Base-by-base conservation (phyloP, 1,140 invertebrate species). In the Ptiloglossa arizonensis region DNA sequence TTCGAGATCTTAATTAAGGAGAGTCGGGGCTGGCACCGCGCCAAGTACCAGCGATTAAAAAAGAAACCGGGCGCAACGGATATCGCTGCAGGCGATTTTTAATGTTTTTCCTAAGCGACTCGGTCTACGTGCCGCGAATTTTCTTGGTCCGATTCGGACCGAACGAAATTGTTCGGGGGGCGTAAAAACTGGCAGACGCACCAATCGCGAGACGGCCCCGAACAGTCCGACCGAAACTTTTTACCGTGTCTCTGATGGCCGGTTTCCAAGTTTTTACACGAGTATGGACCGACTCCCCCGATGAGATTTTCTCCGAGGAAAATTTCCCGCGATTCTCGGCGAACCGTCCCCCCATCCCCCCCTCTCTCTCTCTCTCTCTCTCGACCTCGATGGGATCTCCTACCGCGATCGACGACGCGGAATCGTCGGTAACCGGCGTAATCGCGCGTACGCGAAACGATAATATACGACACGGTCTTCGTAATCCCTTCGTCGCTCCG, bases 101-200 rank as follows among this genome's bases (percentile, higher is more conserved):
- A 68, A 76, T 76, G 73, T 76, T 69, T 76, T 69, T 76, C 66
- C 73, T 69, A 69, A 76, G 66, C 73, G 66, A 38, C 54, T 24
- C 6, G 29, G 32, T n/a, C n/a, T 76, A 76, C 73, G 73, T 76
- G 73, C 73, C 54, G 32, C 64, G 73, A 76, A 76, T 76, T 41
- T 24, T 24, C 54, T 44, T 50, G 54, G 50, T 38, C 38, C 63
- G 38, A 19, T 57, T n/a, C 32, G 46, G 24, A 35, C 24, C 60
- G 19, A 46, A 41, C 73, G 73, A 76, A 74, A 74, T 74, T 74
- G 71, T 67, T 67, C 71, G 32, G 19, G 62, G 22, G 22, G 22
- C 66, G 73, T 48, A 64, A 79, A 79, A 79, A 73, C 76, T 57
- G 69, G 59, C 69, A 29, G 70, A 72, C 59, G 60, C 76, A 79